Conservation (phyloP, 2,888 invertebrate species). For the Lissonota sp. region DNA sequence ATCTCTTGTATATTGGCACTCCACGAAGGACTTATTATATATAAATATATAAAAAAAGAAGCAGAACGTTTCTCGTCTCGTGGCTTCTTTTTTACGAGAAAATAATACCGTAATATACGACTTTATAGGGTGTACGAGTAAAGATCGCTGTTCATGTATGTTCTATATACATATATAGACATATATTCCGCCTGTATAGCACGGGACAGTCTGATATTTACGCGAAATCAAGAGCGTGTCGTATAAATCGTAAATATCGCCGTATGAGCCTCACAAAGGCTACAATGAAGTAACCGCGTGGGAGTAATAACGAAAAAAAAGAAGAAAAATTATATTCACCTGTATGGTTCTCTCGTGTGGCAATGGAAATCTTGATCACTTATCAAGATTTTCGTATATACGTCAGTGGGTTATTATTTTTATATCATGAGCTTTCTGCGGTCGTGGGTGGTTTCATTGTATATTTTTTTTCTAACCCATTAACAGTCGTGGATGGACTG, state of each 20-base stretch:
- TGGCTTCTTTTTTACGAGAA: too few relatives aligned
- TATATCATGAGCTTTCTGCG: slow-evolving; percentile 5
- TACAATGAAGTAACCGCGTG: background rate
- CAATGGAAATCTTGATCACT: slow-evolving; percentile 48
- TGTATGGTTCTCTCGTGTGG: slow-evolving; percentile 30
- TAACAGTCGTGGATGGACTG: slow-evolving; percentile 20
- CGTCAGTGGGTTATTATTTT: slow-evolving; percentile 15
- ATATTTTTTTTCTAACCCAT: slow-evolving; percentile 26
- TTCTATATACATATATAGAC: too few relatives aligned
- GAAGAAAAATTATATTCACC: background rate
- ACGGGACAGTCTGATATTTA: background rate
- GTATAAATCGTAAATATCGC: slow-evolving; percentile 7
- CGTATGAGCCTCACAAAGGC: background rate
- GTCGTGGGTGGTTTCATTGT: background rate
- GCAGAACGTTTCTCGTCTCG: slow-evolving; percentile 1
- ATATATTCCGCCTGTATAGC: too few relatives aligned
- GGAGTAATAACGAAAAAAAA: background rate
- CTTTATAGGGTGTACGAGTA: too few relatives aligned
- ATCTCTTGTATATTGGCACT: background rate
- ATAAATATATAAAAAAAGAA: slow-evolving; percentile 15
- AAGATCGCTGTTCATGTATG: too few relatives aligned
- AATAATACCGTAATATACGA: too few relatives aligned
- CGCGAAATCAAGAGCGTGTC: too few relatives aligned
- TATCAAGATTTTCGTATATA: background rate
- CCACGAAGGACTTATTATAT: slow-evolving; percentile 51